A percentile compares a stretch with the other conserved stretches of the same genome.
phyloP scores from a whole-genome alignment of 2,113 vertebrate genomes.

The Ailuropoda melanoleuca region DNA sequence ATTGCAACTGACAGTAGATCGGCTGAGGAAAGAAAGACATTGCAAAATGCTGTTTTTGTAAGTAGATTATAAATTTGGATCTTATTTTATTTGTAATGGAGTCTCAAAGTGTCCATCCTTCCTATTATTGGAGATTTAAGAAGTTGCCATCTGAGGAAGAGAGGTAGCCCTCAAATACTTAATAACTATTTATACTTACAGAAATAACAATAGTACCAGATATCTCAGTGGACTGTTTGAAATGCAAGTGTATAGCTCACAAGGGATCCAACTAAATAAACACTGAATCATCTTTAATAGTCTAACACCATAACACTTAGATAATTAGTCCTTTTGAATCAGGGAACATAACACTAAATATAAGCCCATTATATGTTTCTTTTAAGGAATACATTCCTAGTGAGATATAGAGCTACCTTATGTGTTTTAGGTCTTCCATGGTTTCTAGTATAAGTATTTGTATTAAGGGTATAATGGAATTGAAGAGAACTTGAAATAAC shows the following conservation, averaged over 20 bases:
- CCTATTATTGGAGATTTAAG: neutral
- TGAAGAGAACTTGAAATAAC: neutral
- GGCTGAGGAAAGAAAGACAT: neutral
- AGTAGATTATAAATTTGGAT: neutral
- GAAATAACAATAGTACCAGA: conserved; percentile 20
- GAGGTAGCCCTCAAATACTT: neutral
- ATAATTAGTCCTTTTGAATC: conserved; percentile 22
- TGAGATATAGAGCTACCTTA: neutral
- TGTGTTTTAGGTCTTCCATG: neutral
- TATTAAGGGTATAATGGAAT: neutral
- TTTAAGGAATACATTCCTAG: neutral
- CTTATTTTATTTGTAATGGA: neutral
- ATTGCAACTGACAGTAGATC: conserved; percentile 6
- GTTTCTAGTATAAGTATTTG: neutral
- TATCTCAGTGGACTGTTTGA: neutral
- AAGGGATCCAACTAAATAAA: conserved; percentile 14
- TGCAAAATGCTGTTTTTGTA: neutral
- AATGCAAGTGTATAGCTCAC: conserved; percentile 17
- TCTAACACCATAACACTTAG: neutral
- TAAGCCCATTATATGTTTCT: neutral
- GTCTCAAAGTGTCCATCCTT: neutral
- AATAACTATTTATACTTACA: neutral
- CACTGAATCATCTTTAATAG: conserved; percentile 9
- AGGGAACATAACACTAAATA: neutral
- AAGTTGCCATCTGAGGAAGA: neutral